Conservation (phyloP, 2,113 vertebrate genomes). For the Origma solitaria region DNA sequence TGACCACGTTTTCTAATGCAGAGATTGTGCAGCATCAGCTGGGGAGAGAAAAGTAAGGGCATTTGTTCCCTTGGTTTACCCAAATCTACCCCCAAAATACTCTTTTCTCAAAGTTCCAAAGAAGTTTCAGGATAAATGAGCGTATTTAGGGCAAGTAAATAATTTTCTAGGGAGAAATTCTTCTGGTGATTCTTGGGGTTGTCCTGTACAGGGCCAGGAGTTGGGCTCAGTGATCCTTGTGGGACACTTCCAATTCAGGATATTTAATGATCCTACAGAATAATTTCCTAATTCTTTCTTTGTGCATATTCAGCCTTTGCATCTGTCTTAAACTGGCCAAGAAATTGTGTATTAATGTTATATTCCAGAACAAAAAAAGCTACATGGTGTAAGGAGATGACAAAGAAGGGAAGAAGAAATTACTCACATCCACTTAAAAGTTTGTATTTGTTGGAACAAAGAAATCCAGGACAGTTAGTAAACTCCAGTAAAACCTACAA, state of each 20-base stretch:
- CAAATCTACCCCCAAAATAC: background rate
- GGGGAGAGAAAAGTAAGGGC: background rate
- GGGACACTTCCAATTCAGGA: background rate
- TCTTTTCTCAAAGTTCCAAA: background rate
- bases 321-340: background rate
- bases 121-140: background rate
- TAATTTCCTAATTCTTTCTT: background rate
- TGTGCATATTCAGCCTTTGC: background rate
- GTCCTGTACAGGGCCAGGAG: background rate
- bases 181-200: background rate
- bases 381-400: fast-evolving
- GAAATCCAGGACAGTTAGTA: background rate
- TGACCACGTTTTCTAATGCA: too few relatives aligned
- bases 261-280: background rate
- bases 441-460: background rate
- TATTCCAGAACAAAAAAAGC: background rate
- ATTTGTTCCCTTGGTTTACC: background rate
- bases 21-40: background rate
- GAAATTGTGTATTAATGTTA: background rate
- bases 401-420: background rate
- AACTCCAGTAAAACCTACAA: background rate
- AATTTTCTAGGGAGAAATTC: background rate
- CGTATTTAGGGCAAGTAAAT: background rate
- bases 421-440: background rate
- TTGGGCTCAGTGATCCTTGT: background rate